A percentile compares a stretch with the other conserved stretches of the same genome.
Evolutionary conservation across 2,888 invertebrate species (phyloP).

Genomic region (Gortyna flavago): DNA sequence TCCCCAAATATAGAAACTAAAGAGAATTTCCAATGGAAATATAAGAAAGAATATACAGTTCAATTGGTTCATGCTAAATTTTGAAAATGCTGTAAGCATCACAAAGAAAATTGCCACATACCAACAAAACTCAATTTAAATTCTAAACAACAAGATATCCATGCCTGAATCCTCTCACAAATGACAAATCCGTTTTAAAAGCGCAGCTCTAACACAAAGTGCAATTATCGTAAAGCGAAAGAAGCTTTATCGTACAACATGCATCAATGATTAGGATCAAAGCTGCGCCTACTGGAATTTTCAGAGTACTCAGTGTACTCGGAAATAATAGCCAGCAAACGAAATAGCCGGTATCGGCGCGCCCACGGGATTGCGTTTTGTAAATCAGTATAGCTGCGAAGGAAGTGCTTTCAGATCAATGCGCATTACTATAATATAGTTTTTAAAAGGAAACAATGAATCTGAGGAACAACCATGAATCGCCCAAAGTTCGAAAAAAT

Average conservation of each 20-base stretch:
- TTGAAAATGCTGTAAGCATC: neutral
- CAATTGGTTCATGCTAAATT: neutral
- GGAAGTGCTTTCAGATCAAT: slow-evolving; percentile 21
- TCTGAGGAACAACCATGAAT: neutral
- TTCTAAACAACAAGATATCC: neutral
- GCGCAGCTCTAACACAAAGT: slow-evolving; percentile 26
- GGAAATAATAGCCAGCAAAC: slow-evolving; percentile 45
- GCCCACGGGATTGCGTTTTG: slow-evolving; percentile 45
- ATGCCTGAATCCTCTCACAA: slow-evolving; percentile 4
- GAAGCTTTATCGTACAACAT: slow-evolving; percentile 48
- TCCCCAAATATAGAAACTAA: neutral
- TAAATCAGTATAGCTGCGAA: slow-evolving; percentile 23
- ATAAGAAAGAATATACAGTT: neutral
- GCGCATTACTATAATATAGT: neutral
- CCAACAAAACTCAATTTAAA: slow-evolving; percentile 7
- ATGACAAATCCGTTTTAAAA: slow-evolving; percentile 33
- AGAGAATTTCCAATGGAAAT: neutral
- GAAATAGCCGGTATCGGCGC: slow-evolving; percentile 47
- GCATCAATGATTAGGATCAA: slow-evolving; percentile 55
- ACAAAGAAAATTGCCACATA: neutral
- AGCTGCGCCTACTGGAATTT: slow-evolving; percentile 58
- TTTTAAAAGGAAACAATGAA: neutral
- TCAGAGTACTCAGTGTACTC: slow-evolving; percentile 20
- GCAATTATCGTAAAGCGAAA: slow-evolving; percentile 56
- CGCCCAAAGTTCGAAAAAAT: too few relatives aligned